These are phyloP conservation scores for Blastomussa wellsi DNA, from an alignment of 92 coral and sea anemone genomes.

Conservation along the genomic window DNA sequence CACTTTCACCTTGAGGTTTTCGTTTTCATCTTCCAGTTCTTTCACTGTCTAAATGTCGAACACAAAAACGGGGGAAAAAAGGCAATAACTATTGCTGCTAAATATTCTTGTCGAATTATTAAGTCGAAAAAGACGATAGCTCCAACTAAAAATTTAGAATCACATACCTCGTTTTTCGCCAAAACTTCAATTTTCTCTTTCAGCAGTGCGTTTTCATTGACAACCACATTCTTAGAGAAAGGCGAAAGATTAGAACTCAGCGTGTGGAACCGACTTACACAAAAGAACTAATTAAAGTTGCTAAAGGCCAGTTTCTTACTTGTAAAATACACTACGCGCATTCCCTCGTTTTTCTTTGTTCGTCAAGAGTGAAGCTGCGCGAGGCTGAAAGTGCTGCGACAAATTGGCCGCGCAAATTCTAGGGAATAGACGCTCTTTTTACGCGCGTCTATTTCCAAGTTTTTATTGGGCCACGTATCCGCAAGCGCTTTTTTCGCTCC, in stretches of 20 bases:
- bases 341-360: no score
- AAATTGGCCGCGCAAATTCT: no score
- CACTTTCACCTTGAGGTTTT: slow-evolving; percentile 43
- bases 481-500: no score
- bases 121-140: background rate
- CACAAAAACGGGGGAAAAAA: background rate
- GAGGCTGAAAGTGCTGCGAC: no score
- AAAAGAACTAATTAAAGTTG: background rate
- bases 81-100: background rate
- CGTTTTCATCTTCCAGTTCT: slow-evolving; percentile 61
- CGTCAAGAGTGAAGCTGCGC: no score
- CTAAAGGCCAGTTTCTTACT: background rate
- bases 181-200: slow-evolving; percentile 35
- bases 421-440: no score
- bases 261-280: background rate
- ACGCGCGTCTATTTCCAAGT: no score
- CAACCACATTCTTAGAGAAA: slow-evolving; percentile 34
- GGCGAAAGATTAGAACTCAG: background rate
- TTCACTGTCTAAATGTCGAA: slow-evolving; percentile 37
- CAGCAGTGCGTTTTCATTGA: slow-evolving; percentile 56
- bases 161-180: slow-evolving; percentile 32
- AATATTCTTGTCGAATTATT: background rate
- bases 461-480: no score
- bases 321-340: no score
- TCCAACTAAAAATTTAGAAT: background rate